Evolutionary conservation across 2,113 vertebrate species (phyloP).

Genomic region (Oryzias woworae): DNA sequence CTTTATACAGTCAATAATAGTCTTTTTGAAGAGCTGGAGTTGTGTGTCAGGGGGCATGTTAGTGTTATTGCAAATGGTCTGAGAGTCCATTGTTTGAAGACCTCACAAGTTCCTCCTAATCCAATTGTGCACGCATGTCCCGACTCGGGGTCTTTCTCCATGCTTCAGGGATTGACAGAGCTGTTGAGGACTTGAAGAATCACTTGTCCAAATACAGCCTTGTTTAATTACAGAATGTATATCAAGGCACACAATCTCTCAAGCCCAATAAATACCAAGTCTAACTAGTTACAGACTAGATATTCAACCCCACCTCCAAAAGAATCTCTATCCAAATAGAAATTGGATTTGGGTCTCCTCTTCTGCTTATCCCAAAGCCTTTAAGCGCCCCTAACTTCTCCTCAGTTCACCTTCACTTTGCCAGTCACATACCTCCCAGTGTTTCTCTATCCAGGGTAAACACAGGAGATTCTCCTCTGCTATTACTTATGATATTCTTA

Average conservation of each 20-base stretch:
- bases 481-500: conserved; percentile 41
- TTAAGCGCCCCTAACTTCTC: conserved; percentile 64
- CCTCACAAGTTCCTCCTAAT: conserved; percentile 66
- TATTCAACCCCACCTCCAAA: conserved; percentile 57
- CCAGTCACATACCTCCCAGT: conserved; percentile 72
- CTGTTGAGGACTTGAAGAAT: conserved; percentile 61
- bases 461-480: conserved; percentile 68
- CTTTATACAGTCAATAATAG: conserved; percentile 34
- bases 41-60: conserved; percentile 64
- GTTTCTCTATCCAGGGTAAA: conserved; percentile 73
- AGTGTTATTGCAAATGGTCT: conserved; percentile 68
- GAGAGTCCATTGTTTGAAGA: conserved; percentile 62
- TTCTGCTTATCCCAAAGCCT: conserved; percentile 62
- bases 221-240: conserved; percentile 69
- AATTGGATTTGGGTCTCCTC: conserved; percentile 66
- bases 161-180: conserved; percentile 57
- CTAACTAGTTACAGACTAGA: conserved; percentile 54
- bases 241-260: conserved; percentile 49
- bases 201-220: conserved; percentile 68
- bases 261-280: conserved; percentile 46
- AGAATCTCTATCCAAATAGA: conserved; percentile 71
- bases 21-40: conserved; percentile 56
- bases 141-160: conserved; percentile 54
- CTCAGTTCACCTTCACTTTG: conserved; percentile 52
- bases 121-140: conserved; percentile 60